Conservation (phyloP, 2,888 invertebrate species). For the Napeogenes inachia region DNA sequence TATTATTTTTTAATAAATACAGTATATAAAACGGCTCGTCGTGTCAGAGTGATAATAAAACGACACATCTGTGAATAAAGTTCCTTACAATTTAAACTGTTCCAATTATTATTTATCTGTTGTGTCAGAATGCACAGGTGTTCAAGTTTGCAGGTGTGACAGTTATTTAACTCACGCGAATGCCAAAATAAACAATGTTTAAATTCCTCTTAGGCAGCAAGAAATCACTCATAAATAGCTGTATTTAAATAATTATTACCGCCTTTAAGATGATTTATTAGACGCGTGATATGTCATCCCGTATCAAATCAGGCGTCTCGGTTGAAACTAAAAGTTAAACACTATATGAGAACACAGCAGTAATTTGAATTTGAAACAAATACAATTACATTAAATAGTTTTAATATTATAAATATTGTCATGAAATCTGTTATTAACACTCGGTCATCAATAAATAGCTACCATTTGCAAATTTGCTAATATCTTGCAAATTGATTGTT, state of each 20-base stretch:
- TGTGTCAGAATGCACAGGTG: slow-evolving; percentile 41
- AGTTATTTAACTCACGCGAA: slow-evolving; percentile 36
- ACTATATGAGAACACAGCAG: no score
- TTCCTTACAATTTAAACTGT: slow-evolving; percentile 6
- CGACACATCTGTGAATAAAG: slow-evolving; percentile 10
- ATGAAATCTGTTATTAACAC: no score
- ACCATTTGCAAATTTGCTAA: no score
- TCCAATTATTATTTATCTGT: slow-evolving; percentile 30
- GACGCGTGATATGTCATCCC: slow-evolving; percentile 17
- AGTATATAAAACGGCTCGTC: no score
- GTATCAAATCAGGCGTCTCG: neutral
- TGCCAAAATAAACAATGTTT: slow-evolving; percentile 42
- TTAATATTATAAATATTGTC: no score
- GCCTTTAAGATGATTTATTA: slow-evolving; percentile 23
- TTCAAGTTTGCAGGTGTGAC: slow-evolving; percentile 44
- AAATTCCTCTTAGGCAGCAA: slow-evolving; percentile 31
- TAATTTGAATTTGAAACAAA: no score
- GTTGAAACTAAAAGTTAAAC: no score
- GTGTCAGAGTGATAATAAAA: slow-evolving; percentile 7
- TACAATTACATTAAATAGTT: no score
- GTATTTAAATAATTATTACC: slow-evolving; percentile 26
- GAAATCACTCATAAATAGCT: slow-evolving; percentile 36
- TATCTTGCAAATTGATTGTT: no score
- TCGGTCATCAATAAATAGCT: no score
- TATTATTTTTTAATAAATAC: no score